Percentiles rank a stretch among this genome's conserved stretches.
Conservation (phyloP, 2,113 vertebrate species). For the Hypomesus transpacificus region DNA sequence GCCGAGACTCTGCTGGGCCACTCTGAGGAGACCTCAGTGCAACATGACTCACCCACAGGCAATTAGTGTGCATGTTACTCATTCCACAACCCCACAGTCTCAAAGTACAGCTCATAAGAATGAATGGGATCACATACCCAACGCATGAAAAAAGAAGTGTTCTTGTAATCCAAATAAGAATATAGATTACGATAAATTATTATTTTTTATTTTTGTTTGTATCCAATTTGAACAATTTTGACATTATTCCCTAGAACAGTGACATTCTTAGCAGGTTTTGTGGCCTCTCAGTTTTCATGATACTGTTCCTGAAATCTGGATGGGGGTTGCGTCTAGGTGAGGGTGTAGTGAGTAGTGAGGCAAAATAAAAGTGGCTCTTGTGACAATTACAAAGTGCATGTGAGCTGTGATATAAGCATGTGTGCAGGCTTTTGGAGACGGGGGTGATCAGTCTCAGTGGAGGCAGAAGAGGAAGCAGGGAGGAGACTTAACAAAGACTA, state of each 20-base stretch:
- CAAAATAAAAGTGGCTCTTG: slow-evolving; percentile 43
- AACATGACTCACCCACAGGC: slow-evolving; percentile 19
- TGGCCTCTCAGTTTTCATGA: too few species aligned
- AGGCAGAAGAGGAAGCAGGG: slow-evolving; percentile 50
- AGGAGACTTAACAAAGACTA: slow-evolving; percentile 68
- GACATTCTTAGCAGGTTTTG: too few species aligned
- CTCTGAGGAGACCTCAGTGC: not conserved
- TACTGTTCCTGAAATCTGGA: too few species aligned
- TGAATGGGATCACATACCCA: not conserved
- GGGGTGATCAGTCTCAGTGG: slow-evolving; percentile 65
- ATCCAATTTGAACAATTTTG: too few species aligned
- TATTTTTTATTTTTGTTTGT: too few species aligned
- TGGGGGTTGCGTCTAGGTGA: too few species aligned
- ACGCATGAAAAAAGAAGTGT: not conserved
- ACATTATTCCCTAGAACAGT: too few species aligned
- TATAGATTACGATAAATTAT: too few species aligned
- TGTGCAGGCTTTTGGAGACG: slow-evolving; percentile 49
- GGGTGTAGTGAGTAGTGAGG: slow-evolving; percentile 5
- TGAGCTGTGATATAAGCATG: slow-evolving; percentile 50
- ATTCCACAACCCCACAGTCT: not conserved
- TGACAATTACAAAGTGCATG: slow-evolving; percentile 64
- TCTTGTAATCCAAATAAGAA: too few species aligned
- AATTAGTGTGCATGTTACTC: not conserved
- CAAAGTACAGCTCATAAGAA: too few species aligned
- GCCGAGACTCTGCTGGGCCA: slow-evolving; percentile 45